phyloP scores from a whole-genome alignment of 2,888 invertebrate genomes.

The Temnothorax rugatulus region DNA sequence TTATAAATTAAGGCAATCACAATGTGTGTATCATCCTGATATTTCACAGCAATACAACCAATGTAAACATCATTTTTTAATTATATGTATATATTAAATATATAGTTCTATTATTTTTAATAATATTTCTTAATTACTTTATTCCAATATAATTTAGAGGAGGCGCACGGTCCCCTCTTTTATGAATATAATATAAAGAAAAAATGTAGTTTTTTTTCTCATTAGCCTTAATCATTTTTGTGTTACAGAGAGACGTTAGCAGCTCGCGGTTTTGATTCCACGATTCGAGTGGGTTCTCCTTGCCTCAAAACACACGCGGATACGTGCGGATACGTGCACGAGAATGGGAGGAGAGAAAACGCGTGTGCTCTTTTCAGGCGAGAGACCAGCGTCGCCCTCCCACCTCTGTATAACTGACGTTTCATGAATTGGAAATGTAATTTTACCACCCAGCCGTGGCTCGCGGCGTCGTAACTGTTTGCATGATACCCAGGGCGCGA shows the following conservation, averaged over 20 bases:
- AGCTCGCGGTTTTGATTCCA: slow-evolving; percentile 63
- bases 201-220: not conserved
- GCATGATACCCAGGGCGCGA: slow-evolving; percentile 81
- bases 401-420: slow-evolving; percentile 81
- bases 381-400: slow-evolving; percentile 67
- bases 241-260: slow-evolving; percentile 17
- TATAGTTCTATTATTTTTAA: not conserved
- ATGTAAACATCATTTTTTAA: not conserved
- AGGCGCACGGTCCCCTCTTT: not conserved
- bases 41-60: not conserved
- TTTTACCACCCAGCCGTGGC: slow-evolving; percentile 80
- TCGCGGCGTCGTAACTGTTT: slow-evolving; percentile 81
- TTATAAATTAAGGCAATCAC: not conserved
- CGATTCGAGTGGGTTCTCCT: slow-evolving; percentile 63
- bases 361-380: slow-evolving; percentile 71
- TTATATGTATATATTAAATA: not conserved
- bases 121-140: not conserved
- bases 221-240: not conserved
- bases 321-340: not conserved
- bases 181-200: not conserved
- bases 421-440: slow-evolving; percentile 86
- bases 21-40: not conserved
- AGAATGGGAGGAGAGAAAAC: slow-evolving; percentile 61
- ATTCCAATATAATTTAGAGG: not conserved
- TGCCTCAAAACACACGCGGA: slow-evolving; percentile 56